These are phyloP conservation scores for Pseudochirops cupreus DNA, from an alignment of 2,797 vertebrate genomes.

Conservation along the genomic window DNA sequence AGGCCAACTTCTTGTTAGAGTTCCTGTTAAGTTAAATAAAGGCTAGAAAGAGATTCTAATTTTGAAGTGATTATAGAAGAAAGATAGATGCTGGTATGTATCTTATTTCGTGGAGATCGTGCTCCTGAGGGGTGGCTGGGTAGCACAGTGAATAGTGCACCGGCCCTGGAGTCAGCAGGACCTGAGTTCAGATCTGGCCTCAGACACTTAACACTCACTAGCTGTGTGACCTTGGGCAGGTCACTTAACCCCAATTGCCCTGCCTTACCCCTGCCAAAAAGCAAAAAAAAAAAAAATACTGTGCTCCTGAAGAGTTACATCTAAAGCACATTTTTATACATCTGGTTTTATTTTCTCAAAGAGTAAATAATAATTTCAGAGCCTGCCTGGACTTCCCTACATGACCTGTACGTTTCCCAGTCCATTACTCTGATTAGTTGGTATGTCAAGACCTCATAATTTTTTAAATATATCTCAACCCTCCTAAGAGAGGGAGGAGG, in stretches of 20 bases:
- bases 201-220: too few species aligned
- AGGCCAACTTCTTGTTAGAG: background rate
- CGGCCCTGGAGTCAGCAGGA: too few species aligned
- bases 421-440: background rate
- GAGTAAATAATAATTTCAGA: background rate
- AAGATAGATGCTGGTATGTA: background rate
- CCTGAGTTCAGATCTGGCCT: too few species aligned
- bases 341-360: background rate
- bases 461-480: background rate
- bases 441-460: background rate
- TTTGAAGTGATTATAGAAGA: background rate
- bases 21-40: background rate
- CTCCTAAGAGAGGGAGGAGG: background rate
- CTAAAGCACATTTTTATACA: background rate
- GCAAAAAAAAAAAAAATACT: too few species aligned
- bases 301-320: background rate
- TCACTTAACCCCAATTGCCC: too few species aligned
- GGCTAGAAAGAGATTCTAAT: background rate
- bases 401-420: background rate
- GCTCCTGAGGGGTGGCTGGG: too few species aligned
- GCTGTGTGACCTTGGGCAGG: too few species aligned
- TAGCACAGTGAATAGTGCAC: too few species aligned
- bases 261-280: too few species aligned
- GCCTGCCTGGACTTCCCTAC: background rate
- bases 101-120: background rate